Evolutionary conservation across 2,888 invertebrate species (phyloP).

Genomic region (Eilema depressum): DNA sequence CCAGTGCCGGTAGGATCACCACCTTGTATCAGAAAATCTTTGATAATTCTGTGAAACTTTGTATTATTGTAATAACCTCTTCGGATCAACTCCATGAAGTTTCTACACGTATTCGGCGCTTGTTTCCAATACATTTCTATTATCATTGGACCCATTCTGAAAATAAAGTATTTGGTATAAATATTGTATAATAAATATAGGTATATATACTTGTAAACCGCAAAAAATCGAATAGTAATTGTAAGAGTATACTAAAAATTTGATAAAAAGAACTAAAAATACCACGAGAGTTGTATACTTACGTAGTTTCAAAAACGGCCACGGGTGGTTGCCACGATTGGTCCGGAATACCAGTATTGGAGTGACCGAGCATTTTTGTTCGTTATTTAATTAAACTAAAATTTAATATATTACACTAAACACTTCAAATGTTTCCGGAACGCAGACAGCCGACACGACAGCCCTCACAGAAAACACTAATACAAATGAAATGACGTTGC

Average conservation of each 20-base stretch:
- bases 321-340: slow-evolving; percentile 96
- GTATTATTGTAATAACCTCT: slow-evolving; percentile 98
- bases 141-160: slow-evolving; percentile 96
- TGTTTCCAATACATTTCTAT: slow-evolving; percentile 99
- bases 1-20: slow-evolving; percentile 99
- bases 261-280: neutral
- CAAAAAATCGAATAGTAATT: no score
- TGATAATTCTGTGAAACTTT: slow-evolving; percentile 98
- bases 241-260: no score
- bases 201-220: no score
- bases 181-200: neutral
- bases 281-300: slow-evolving; percentile 63
- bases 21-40: slow-evolving; percentile 97
- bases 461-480: neutral
- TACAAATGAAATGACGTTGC: no score
- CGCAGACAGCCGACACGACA: no score
- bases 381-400: neutral
- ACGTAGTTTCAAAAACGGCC: slow-evolving; percentile 94
- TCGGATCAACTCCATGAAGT: slow-evolving; percentile 97
- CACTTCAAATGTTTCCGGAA: neutral
- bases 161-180: slow-evolving; percentile 51
- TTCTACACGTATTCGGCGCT: slow-evolving; percentile 98
- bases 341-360: slow-evolving; percentile 92
- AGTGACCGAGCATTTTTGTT: slow-evolving; percentile 77
- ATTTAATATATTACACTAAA: neutral